These are phyloP conservation scores for Rhingia rostrata DNA, from an alignment of 2,888 invertebrate genomes.

Conservation along the genomic window DNA sequence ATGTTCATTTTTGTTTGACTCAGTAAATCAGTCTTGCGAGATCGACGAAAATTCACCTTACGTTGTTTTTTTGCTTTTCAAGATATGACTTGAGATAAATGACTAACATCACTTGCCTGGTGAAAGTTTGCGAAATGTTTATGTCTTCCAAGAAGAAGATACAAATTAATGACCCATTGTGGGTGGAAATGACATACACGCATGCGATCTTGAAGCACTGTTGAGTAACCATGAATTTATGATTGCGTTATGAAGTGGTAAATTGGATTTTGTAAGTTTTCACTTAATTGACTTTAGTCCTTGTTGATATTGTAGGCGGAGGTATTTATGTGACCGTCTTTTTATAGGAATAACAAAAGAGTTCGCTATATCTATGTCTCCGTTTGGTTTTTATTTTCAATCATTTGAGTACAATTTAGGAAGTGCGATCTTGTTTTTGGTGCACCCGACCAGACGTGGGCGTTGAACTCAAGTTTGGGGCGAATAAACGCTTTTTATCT, in stretches of 20 bases:
- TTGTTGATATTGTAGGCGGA: no score
- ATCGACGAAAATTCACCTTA: slow-evolving; percentile 3
- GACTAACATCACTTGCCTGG: slow-evolving; percentile 19
- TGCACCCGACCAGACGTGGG: no score
- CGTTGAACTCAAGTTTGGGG: no score
- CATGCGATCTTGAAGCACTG: slow-evolving; percentile 6
- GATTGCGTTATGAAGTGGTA: neutral
- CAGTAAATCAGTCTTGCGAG: slow-evolving; percentile 22
- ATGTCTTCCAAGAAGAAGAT: slow-evolving; percentile 27
- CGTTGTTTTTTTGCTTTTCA: neutral
- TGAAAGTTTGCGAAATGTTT: slow-evolving; percentile 56
- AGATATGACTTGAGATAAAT: neutral
- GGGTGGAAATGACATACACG: slow-evolving; percentile 42
- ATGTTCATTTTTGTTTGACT: slow-evolving; percentile 38
- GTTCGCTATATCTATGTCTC: no score
- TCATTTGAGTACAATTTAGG: no score
- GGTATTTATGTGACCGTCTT: no score
- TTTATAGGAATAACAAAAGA: no score
- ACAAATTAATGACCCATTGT: slow-evolving; percentile 58
- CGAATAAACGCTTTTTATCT: no score
- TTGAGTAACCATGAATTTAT: neutral
- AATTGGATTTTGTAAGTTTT: no score
- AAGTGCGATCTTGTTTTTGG: no score
- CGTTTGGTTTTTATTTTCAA: no score
- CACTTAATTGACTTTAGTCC: no score